phyloP scores from a whole-genome alignment of 2,888 invertebrate species.

The Crocallis elinguaria region DNA sequence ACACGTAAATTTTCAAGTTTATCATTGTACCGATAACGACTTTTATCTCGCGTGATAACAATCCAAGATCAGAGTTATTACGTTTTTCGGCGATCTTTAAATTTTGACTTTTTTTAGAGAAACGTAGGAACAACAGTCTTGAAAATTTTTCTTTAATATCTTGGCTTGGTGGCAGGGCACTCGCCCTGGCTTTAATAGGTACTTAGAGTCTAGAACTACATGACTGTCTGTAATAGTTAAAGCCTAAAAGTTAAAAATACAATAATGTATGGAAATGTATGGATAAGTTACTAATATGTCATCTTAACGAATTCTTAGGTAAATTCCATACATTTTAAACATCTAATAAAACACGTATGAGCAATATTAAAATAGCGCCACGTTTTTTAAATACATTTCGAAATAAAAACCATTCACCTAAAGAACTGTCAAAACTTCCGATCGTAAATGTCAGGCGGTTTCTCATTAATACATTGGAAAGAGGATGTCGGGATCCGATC shows the following conservation, averaged over 20 bases:
- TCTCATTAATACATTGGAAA: not conserved
- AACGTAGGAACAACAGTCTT: not conserved
- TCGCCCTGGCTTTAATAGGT: too few species aligned
- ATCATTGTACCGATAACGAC: constrained; percentile 20
- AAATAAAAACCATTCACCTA: not conserved
- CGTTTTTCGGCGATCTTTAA: not conserved
- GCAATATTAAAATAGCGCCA: too few species aligned
- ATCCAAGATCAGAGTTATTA: constrained; percentile 3
- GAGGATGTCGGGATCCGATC: not conserved
- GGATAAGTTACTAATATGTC: too few species aligned
- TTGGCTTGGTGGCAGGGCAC: too few species aligned
- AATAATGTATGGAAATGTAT: too few species aligned
- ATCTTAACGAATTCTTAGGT: too few species aligned
- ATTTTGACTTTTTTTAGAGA: not conserved
- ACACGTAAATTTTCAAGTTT: constrained; percentile 22
- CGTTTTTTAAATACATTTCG: too few species aligned
- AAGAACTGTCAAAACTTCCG: not conserved
- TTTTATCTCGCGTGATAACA: constrained; percentile 26
- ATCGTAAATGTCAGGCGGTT: not conserved
- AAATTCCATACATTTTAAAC: too few species aligned
- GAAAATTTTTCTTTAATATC: not conserved
- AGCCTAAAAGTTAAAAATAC: too few species aligned
- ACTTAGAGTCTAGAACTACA: too few species aligned
- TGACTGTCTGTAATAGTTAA: too few species aligned
- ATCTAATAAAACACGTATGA: too few species aligned